Percentiles rank a stretch among this genome's conserved stretches.
phyloP scores from a whole-genome alignment of 2,797 vertebrate species.

The Gobio occitaniae region DNA sequence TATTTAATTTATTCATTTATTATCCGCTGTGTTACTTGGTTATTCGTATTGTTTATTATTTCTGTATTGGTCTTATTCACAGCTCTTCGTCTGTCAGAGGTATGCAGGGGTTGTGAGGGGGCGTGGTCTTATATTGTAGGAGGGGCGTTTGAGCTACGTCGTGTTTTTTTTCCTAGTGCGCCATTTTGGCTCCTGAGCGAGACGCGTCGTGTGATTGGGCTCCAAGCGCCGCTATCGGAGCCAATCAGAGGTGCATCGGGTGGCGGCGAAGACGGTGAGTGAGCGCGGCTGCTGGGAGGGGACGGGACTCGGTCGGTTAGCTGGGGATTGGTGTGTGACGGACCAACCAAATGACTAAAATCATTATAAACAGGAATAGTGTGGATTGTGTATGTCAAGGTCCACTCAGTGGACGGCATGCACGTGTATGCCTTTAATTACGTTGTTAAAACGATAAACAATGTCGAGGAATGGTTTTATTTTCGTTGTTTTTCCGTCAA shows the following conservation, averaged over 20 bases:
- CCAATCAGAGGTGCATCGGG: slow-evolving; percentile 97
- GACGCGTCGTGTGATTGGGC: slow-evolving; percentile 88
- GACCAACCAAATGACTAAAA: slow-evolving; percentile 87
- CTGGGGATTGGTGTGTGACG: slow-evolving; percentile 85
- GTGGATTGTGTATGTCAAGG: slow-evolving; percentile 14
- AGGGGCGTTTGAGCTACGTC: not conserved
- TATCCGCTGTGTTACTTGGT: not conserved
- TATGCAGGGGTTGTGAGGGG: not conserved
- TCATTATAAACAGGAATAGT: slow-evolving; percentile 76
- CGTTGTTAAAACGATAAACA: not conserved
- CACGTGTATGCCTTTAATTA: not conserved
- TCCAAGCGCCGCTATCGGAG: slow-evolving; percentile 89
- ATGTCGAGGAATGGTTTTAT: not conserved
- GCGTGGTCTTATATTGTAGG: slow-evolving; percentile 13
- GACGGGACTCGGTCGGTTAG: slow-evolving; percentile 72
- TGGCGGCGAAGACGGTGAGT: slow-evolving; percentile 89
- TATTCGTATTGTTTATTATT: not conserved
- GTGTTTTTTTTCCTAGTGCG: slow-evolving; percentile 57
- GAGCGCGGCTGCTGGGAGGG: slow-evolving; percentile 82
- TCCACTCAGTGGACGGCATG: slow-evolving; percentile 19
- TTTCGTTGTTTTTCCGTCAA: not conserved
- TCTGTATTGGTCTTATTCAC: not conserved
- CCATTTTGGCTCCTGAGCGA: slow-evolving; percentile 81
- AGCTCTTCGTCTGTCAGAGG: not conserved
- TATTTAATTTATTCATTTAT: not conserved